A percentile compares a stretch with the other conserved stretches of the same genome.
Conservation (phyloP, 2,113 vertebrate species). For the Myrmecobius fasciatus region DNA sequence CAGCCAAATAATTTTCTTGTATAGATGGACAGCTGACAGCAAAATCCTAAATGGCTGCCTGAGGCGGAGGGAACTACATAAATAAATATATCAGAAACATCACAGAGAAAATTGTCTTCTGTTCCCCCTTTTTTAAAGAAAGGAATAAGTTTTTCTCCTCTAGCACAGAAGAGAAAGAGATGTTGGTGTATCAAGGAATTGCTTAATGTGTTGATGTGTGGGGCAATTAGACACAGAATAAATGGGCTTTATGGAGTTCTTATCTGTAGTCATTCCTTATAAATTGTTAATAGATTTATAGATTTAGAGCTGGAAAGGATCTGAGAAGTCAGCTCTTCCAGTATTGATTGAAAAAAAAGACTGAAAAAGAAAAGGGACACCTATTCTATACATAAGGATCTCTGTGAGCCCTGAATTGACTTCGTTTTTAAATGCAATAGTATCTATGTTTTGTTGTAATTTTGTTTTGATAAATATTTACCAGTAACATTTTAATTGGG, state of each 20-base stretch:
- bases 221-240: background rate
- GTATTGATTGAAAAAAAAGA: too few relatives aligned
- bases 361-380: background rate
- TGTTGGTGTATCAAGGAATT: background rate
- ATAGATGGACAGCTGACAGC: background rate
- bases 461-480: background rate
- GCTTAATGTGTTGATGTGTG: background rate
- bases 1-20: slow-evolving; percentile 12
- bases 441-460: background rate
- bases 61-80: background rate
- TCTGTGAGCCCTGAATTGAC: background rate
- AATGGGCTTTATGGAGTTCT: background rate
- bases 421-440: background rate
- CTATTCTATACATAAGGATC: background rate
- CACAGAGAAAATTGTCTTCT: background rate
- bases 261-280: background rate
- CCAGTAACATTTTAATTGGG: background rate
- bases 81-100: background rate
- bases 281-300: background rate
- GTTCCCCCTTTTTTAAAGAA: background rate
- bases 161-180: background rate
- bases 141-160: background rate
- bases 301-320: background rate
- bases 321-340: background rate
- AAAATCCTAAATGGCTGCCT: slow-evolving; percentile 10